Evolutionary conservation across 2,888 invertebrate species (phyloP), one percentile per base, ranked within the genome.

Genomic region (Belgica antarctica): DNA sequence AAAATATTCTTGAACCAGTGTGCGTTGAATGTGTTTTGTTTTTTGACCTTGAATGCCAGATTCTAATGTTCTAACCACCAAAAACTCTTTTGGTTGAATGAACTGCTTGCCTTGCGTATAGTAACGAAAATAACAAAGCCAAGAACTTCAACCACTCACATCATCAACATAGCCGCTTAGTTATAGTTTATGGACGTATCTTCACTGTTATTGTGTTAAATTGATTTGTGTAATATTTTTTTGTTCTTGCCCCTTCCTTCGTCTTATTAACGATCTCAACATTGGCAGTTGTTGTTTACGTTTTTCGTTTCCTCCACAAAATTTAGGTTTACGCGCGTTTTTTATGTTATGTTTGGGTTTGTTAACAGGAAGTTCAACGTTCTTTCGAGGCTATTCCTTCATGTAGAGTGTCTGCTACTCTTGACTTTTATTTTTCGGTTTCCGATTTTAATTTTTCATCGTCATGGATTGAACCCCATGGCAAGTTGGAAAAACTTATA

Each of bases 261-360:
- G n/a, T n/a, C n/a, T n/a, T n/a, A n/a, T n/a, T n/a, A n/a, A n/a
- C n/a, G n/a, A 41, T 41, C 15, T 41, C n/a, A 34, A 34, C n/a
- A 34, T 34, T 34, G 7, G 12, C 7, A 34, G 12, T 8, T 34
- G 34, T 34, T 34, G 7, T 34, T 34, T 34, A 34, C 7, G 34
- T 34, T 34, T 34, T 8, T 34, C 34, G 34, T n/a, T n/a, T n/a
- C n/a, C n/a, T n/a, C n/a, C n/a, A n/a, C n/a, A n/a, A n/a, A n/a
- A 61, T n/a, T n/a, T n/a, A n/a, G n/a, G 17, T 66, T 66, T 66
- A 66, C 63, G 63, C 63, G 63, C 63, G 63, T 46, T 34, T 62
- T 62, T 59, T 61, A 63, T 36, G 10, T 63, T 41, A 41, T 41
- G 41, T 41, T 19, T 63, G 36, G 63, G 27, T 62, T 63, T 41